Base-by-base conservation (phyloP, 2,888 invertebrate species). In the Metopia argyrocephala region DNA sequence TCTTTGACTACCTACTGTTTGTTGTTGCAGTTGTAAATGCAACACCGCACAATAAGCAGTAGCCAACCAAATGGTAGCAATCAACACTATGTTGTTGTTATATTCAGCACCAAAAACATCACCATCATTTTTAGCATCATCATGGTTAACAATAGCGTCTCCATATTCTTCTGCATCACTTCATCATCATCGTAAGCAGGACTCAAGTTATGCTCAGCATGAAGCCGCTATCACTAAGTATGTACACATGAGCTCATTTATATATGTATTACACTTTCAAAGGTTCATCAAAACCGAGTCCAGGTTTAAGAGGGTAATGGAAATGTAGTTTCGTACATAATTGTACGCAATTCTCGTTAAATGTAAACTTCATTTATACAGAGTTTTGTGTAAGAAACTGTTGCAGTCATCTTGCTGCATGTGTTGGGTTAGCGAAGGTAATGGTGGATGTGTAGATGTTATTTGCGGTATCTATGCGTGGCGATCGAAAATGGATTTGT, bases 401-500 rank as follows among this genome's bases (percentile, higher is more conserved):
- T 6, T 74, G 9, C 27, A 18, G 64, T 59, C 21, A 3, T 45
- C 52, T 20, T 31, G 48, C 65, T 61, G 38, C 62, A 50, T 46
- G 61, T 52, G 20, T 50, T 56, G 38, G 52, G 46, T 18, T 50
- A 56, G 38, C 61, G 27, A n/a, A n/a, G n/a, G n/a, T n/a, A n/a
- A n/a, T n/a, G n/a, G n/a, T n/a, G n/a, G n/a, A 52, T 56, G 21
- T n/a, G 21, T 45, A 61, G 66, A 50, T 61, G 69, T 69, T 76
- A 61, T 52, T 7, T 48, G 31, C 75, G 66, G 83, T 86, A 87
- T 87, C 87, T 85, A 59, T 71, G 82, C 84, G 83, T 83, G 68
- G 84, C 87, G 86, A 88, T 88, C 88, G 86, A 89, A 88, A 89
- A 89, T 88, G 88, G 89, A 90, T 89, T 89, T 89, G 89, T 89